Evolutionary conservation across 2,113 vertebrate species (phyloP), one percentile per base, ranked within the genome.

Genomic region (Zosterops borbonicus): DNA sequence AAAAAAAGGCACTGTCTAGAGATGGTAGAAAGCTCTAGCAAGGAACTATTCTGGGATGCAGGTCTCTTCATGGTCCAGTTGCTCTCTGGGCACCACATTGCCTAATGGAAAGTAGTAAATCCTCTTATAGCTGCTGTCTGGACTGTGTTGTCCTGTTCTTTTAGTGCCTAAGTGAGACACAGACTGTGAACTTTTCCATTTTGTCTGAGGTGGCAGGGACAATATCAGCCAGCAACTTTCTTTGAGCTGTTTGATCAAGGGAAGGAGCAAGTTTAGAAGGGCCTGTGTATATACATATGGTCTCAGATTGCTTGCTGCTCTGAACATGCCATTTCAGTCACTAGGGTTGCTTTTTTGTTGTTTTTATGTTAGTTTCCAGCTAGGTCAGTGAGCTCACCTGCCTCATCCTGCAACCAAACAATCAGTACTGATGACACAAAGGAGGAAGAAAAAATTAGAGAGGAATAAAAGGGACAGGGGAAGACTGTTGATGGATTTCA

Each of bases 51-150:
- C 82, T 85, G 67, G 44, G 90, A 88, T 83, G 29, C 14, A 85
- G 41, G 55, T 76, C 33, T 71, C 65, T 89, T 91, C 63, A 62
- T 56, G 62, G 78, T 55, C 47, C 37, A 56, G 50, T 73, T 85
- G 69, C 20, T 35, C 74, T 91, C 82, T 49, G 46, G 78, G 62
- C 24, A 87, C 62, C 53, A 90, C 53, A 44, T 9, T 75, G 65
- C 52, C 69, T 91, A 69, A 84, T 75, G 70, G 81, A 87, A 91
- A 87, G 23, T 17, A 89, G 35, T 75, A 91, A 92, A 94, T 92
- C 65, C 56, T 94, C 47, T 94, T 84, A 50, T 18, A 91, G 84
- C 29, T 87, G 64, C 53, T 94, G 56, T 75, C 90, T 89, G 69
- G 56, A 41, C 64, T 55, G 25, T 42, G 37, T 35, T 74, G 46